Evolutionary conservation across 2,797 vertebrate species (phyloP).

Genomic region (Siniperca obscura): DNA sequence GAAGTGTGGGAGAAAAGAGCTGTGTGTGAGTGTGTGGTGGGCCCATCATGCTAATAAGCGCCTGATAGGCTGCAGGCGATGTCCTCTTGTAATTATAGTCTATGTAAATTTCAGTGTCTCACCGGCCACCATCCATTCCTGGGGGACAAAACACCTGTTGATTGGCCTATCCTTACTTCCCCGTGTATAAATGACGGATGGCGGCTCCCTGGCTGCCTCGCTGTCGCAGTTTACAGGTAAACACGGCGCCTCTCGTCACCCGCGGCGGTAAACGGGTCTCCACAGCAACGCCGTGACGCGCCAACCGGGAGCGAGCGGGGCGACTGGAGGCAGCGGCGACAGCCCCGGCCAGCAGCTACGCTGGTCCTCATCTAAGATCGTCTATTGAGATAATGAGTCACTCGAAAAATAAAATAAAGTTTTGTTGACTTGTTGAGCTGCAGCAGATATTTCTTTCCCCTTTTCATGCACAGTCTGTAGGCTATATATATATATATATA

Average conservation of each 20-base stretch:
- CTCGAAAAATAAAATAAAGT: neutral
- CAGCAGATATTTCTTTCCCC: neutral
- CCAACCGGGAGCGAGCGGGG: constrained; percentile 53
- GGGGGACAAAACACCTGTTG: constrained; percentile 56
- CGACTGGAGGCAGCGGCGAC: constrained; percentile 49
- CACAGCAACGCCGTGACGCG: constrained; percentile 82
- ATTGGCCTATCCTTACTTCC: constrained; percentile 33
- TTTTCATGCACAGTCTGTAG: neutral
- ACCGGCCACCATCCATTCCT: constrained; percentile 2
- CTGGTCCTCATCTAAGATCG: constrained; percentile 61
- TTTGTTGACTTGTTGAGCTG: neutral
- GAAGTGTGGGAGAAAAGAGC: constrained; percentile 38
- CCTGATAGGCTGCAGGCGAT: constrained; percentile 48
- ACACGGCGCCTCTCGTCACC: constrained; percentile 60
- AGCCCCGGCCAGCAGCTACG: constrained; percentile 8
- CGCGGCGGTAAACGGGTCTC: constrained; percentile 71
- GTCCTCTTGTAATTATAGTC: constrained; percentile 46
- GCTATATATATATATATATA: no score
- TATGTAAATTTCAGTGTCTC: constrained; percentile 28
- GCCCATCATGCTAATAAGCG: constrained; percentile 46
- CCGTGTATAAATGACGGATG: constrained; percentile 14
- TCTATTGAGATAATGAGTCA: constrained; percentile 12
- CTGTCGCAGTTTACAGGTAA: constrained; percentile 64
- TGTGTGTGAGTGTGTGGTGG: constrained; percentile 31
- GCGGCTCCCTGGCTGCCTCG: constrained; percentile 51